Conservation (phyloP, 2,113 vertebrate genomes). For the Semicossyphus pulcher region DNA sequence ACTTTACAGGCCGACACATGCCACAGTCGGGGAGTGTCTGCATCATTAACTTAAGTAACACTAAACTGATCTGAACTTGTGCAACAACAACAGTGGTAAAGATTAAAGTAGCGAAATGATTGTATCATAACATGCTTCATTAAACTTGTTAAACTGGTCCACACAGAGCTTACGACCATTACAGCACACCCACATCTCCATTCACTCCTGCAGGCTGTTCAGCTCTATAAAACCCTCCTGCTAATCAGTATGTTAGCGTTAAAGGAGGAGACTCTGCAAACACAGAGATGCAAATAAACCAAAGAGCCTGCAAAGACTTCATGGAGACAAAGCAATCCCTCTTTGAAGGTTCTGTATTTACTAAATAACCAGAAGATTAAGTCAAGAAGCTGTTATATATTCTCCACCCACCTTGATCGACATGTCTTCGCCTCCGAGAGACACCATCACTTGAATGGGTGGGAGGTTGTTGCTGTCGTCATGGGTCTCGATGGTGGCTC, state of each 20-base stretch:
- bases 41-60: background rate
- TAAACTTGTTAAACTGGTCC: conserved; percentile 5
- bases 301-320: background rate
- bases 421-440: conserved; percentile 93
- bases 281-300: background rate
- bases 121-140: conserved; percentile 7
- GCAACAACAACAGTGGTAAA: background rate
- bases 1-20: background rate
- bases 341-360: too few species aligned
- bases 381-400: too few species aligned
- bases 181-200: background rate
- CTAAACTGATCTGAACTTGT: background rate
- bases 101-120: background rate
- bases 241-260: background rate
- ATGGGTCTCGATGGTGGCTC: conserved; percentile 93
- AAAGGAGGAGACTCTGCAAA: background rate
- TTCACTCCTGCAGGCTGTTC: background rate
- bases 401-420: conserved; percentile 88
- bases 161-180: background rate
- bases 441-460: conserved; percentile 88
- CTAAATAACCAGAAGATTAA: too few species aligned
- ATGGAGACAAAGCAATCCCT: background rate
- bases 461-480: conserved; percentile 85
- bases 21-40: background rate
- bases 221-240: background rate